These are phyloP conservation scores for Brenthis daphne DNA, from an alignment of 2,888 invertebrate genomes.

Conservation along the genomic window DNA sequence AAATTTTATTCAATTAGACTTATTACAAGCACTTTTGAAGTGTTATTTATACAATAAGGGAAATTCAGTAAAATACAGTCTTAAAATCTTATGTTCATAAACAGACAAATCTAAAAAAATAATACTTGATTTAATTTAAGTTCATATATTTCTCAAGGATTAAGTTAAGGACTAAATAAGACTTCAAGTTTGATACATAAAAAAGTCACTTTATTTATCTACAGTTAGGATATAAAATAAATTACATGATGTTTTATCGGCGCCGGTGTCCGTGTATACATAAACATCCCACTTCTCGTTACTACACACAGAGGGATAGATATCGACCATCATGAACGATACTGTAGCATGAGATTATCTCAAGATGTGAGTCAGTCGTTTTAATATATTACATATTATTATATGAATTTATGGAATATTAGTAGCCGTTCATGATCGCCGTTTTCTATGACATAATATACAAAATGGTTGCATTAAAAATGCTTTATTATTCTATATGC, in stretches of 20 bases:
- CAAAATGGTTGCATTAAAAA: conserved; percentile 44
- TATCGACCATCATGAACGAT: neutral
- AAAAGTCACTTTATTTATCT: conserved; percentile 81
- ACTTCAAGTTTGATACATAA: conserved; percentile 62
- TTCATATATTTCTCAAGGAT: neutral
- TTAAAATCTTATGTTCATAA: no score
- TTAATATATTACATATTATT: conserved; percentile 4
- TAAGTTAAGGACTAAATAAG: conserved; percentile 32
- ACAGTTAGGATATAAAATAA: conserved; percentile 81
- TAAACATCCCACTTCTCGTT: conserved; percentile 53
- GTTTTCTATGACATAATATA: conserved; percentile 40
- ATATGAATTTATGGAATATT: neutral
- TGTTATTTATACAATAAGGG: no score
- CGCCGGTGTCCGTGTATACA: conserved; percentile 62
- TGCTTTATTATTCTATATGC: conserved; percentile 35
- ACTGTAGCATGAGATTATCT: neutral
- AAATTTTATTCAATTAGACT: no score
- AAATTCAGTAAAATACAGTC: no score
- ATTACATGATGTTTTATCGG: conserved; percentile 74
- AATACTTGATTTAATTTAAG: no score
- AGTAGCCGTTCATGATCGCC: conserved; percentile 6
- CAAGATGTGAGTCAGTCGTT: conserved; percentile 14
- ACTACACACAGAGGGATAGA: conserved; percentile 23
- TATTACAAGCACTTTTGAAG: no score
- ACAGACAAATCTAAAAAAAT: no score